Evolutionary conservation across 2,888 invertebrate species (phyloP), one percentile per base, ranked within the genome.

Genomic region (Macrosoma leucophasiata): DNA sequence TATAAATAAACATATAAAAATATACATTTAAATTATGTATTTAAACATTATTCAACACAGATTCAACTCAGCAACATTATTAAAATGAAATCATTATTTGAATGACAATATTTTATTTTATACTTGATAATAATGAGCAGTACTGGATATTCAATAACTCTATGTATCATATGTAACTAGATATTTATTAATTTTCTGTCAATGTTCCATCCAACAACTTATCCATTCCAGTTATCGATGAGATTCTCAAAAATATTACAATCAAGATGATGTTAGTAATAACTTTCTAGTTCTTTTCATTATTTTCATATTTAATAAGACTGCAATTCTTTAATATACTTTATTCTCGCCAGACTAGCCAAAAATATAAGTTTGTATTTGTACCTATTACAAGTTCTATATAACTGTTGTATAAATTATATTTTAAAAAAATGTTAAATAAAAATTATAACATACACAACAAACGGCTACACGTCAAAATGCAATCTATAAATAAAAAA

Each of bases 1-100:
- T 58, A 72, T 71, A 76, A 78, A 78, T 73, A 73, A 76, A 72
- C 57, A 71, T 78, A 78, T 76, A 77, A 77, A 79, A 78, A 79
- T 78, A 77, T 76, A 76, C 70, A 71, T 77, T 74, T 61, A 62
- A 64, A 75, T 69, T 66, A 73, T 69, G 62, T 66, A 57, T 63
- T 69, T 68, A 63, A 73, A 75, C 62, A 76, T 74, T 69, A 77
- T 63, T 70, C 63, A 78, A 75, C 72, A 73, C 62, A 73, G 62
- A 64, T 62, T 73, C 57, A 73, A 72, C 66, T 72, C 60, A 74
- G 55, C 64, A 77, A 76, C 70, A 71, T 61, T 59, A 62, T 60
- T 61, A 54, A 60, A 63, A 55, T 66, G 65, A 69, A 53, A n/a
- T 43, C 39, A 50, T 43, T 48, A 52, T 47, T 52, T 49, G 54